Evolutionary conservation across 2,888 invertebrate species (phyloP), one percentile per base, ranked within the genome.

Genomic region (Parnassius orleans): DNA sequence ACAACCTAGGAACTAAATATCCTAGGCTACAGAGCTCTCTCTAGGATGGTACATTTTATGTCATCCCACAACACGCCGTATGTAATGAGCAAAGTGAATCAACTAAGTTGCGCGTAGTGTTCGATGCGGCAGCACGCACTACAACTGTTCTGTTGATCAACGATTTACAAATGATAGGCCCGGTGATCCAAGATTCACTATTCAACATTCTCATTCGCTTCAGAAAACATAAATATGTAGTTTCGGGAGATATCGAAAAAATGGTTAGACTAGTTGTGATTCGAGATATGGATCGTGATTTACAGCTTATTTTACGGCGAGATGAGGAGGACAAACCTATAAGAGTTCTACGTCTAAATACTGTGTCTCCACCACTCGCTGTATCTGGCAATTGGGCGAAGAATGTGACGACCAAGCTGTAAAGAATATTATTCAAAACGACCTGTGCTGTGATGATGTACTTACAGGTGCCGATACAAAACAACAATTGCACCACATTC

Each of bases 1-100:
- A 14, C 9, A 61, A 59, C 3, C 41, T 64, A 44, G 61, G 60
- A 33, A 33, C 48, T n/a, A n/a, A 15, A 10, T 11, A 47, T 9
- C 52, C 61, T 19, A 61, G 19, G 43, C 43, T 61, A 33, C 48
- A 43, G 2, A 50, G 12, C 19, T 61, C 60, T 15, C 11, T 52
- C 12, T 46, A 59, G 63, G 63, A 12, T 63, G 2, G 2, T 19
- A 19, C 15, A 19, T 19, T 19, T 19, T 19, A 19, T 19, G 19
- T 19, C 19, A 2, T 19, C 19, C 19, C 19, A 19, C 19, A 19
- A 2, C 2, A 19, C 19, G 19, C 19, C 2, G 2, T 19, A 19
- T 19, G 19, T 19, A 19, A 19, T 19, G 15, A 19, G 15, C 15
- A 19, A 19, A 19, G 19, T 19, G 19, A 19, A 19, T 2, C 19